phyloP scores from a whole-genome alignment of 2,888 invertebrate genomes.

The Neoitamus cyanurus region DNA sequence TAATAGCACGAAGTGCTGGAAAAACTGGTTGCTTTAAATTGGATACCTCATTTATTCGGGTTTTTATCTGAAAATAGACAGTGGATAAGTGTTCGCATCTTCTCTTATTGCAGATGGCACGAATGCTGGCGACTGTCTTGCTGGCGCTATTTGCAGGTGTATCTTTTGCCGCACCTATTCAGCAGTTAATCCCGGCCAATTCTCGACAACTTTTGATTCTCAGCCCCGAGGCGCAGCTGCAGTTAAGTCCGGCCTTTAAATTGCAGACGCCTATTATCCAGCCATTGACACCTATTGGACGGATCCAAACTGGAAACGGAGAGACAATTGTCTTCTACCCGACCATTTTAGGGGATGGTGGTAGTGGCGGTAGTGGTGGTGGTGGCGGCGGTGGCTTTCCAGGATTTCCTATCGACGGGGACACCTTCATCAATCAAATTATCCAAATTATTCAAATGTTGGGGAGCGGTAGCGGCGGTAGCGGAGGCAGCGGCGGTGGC shows the following conservation, averaged over 20 bases:
- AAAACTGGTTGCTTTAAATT: constrained; percentile 15
- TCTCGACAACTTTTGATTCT: constrained; percentile 62
- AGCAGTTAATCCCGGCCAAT: not conserved
- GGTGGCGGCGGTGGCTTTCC: not conserved
- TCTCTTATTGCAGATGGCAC: constrained; percentile 27
- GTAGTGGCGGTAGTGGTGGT: not conserved
- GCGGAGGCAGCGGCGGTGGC: not conserved
- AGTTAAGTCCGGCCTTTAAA: constrained; percentile 55
- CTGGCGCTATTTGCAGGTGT: constrained; percentile 14
- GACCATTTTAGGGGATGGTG: not conserved
- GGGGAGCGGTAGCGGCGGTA: not conserved
- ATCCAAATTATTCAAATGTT: constrained; percentile 15
- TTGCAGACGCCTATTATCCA: constrained; percentile 51
- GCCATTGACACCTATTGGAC: constrained; percentile 60
- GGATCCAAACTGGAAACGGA: constrained; percentile 61
- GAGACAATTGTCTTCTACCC: constrained; percentile 59
- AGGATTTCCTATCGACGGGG: not conserved
- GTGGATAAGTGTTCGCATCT: not conserved
- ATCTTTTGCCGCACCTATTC: constrained; percentile 42
- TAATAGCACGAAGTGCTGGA: constrained; percentile 20
- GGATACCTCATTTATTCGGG: constrained; percentile 14
- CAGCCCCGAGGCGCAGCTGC: constrained; percentile 62
- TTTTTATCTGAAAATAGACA: constrained; percentile 16
- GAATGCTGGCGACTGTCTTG: constrained; percentile 42
- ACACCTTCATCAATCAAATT: not conserved